Percentiles rank a stretch among this genome's conserved stretches.
Conservation (phyloP, 1,140 invertebrate genomes). For the Penaeus chinensis region DNA sequence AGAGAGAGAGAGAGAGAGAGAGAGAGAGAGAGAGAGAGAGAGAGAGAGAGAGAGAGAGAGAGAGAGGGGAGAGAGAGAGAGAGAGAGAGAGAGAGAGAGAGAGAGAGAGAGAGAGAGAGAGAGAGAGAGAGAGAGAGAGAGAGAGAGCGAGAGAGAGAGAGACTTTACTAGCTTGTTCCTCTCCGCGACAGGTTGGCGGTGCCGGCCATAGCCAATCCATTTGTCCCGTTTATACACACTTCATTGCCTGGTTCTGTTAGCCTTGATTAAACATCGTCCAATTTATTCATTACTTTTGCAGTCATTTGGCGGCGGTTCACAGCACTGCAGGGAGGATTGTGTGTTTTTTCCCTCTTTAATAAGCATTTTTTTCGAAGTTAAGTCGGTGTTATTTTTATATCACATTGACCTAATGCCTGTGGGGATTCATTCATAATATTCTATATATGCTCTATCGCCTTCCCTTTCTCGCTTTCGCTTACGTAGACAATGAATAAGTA, state of each 20-base stretch:
- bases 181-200: too few relatives aligned
- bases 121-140: background rate
- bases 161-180: background rate
- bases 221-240: constrained; percentile 38
- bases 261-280: constrained; percentile 39
- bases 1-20: background rate
- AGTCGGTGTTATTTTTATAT: too few relatives aligned
- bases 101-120: constrained; percentile 1
- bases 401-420: too few relatives aligned
- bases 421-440: background rate
- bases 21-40: background rate
- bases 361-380: too few relatives aligned
- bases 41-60: background rate
- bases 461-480: background rate
- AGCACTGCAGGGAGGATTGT: too few relatives aligned
- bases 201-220: constrained; percentile 40
- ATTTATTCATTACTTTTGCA: constrained; percentile 42
- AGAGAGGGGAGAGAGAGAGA: background rate
- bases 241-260: constrained; percentile 34
- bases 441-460: background rate
- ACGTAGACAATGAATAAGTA: background rate
- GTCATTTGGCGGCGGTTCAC: background rate
- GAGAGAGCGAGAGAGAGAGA: constrained; percentile 20
- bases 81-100: constrained; percentile 5
- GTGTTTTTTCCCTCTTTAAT: too few relatives aligned